Percentiles rank a stretch among this genome's conserved stretches.
These are phyloP conservation scores for Germaria angustata DNA, from an alignment of 2,888 invertebrate species.

Conservation along the genomic window DNA sequence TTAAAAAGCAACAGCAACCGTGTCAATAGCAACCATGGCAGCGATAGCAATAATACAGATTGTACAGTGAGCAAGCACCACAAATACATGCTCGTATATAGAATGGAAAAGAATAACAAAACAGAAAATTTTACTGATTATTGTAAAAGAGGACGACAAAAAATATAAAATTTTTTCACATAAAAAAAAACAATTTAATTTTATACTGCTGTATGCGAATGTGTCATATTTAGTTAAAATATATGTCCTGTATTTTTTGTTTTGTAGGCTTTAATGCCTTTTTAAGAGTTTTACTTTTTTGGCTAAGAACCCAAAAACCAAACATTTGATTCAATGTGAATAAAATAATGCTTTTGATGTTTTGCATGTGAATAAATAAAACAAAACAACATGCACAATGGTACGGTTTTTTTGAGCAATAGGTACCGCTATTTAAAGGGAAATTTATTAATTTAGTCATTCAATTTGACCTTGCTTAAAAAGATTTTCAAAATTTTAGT, in stretches of 20 bases:
- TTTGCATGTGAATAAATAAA: constrained; percentile 14
- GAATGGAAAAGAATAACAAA: neutral
- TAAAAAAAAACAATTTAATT: constrained; percentile 1
- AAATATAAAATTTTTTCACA: neutral
- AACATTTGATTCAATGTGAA: constrained; percentile 43
- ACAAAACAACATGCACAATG: neutral
- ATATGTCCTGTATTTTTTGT: constrained; percentile 17
- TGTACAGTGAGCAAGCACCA: neutral
- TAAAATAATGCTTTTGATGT: constrained; percentile 17
- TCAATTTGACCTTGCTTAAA: neutral
- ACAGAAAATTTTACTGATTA: neutral
- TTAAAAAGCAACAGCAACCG: constrained; percentile 4
- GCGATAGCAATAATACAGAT: neutral
- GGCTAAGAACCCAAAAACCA: constrained; percentile 16
- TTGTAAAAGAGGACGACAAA: neutral
- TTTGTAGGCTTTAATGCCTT: constrained; percentile 60
- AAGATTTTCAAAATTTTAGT: no score
- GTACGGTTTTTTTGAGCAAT: neutral
- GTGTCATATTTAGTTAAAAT: constrained; percentile 59
- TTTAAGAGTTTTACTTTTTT: constrained; percentile 43
- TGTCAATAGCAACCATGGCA: neutral
- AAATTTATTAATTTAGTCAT: neutral
- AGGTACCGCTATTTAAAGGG: neutral
- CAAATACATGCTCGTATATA: neutral
- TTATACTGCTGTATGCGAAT: constrained; percentile 19